phyloP scores from a whole-genome alignment of 2,888 invertebrate genomes.

The Oxycera nigricornis region DNA sequence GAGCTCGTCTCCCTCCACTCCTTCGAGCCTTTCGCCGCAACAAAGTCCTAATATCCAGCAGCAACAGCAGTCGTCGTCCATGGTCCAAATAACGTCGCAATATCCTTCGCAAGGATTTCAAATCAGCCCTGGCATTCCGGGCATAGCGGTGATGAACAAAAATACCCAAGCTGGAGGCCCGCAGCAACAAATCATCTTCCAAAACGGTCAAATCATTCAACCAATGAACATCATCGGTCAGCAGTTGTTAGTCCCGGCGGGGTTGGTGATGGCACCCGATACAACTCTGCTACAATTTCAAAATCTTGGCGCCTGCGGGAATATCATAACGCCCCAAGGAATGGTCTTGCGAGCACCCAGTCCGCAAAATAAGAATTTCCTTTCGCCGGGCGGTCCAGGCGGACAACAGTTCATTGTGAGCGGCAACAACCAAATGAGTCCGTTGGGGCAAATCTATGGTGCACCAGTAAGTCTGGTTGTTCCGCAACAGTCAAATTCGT shows the following conservation, averaged over 20 bases:
- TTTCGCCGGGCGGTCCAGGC: constrained; percentile 72
- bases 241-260: constrained; percentile 83
- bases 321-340: constrained; percentile 74
- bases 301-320: constrained; percentile 73
- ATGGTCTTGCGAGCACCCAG: constrained; percentile 81
- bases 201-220: constrained; percentile 73
- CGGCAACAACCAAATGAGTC: constrained; percentile 80
- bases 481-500: constrained; percentile 57
- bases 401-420: constrained; percentile 76
- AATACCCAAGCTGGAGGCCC: constrained; percentile 66
- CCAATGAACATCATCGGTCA: constrained; percentile 85
- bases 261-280: constrained; percentile 84
- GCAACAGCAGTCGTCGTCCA: constrained; percentile 54
- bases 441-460: constrained; percentile 65
- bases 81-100: constrained; percentile 61
- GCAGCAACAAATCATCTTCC: constrained; percentile 58
- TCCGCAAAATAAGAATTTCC: constrained; percentile 75
- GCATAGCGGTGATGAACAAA: constrained; percentile 67
- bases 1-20: constrained; percentile 55
- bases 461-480: constrained; percentile 61
- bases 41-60: constrained; percentile 54
- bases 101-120: constrained; percentile 81
- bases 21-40: constrained; percentile 57
- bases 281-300: constrained; percentile 79
- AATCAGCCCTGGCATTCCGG: constrained; percentile 78